phyloP scores from a whole-genome alignment of 2,888 invertebrate species.

The Ferrisia virgata region DNA sequence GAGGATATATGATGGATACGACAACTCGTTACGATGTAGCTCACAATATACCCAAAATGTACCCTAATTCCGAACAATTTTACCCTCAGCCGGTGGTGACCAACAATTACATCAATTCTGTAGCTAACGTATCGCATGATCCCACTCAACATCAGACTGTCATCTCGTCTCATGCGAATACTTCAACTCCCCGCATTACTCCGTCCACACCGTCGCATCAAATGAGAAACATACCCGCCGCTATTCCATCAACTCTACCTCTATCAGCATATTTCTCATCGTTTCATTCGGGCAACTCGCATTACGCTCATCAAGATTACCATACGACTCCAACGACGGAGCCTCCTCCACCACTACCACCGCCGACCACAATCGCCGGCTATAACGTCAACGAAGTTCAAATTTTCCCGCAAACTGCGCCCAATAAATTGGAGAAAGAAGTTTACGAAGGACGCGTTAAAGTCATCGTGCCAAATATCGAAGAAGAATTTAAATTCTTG shows the following conservation, averaged over 20 bases:
- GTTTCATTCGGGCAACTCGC: neutral
- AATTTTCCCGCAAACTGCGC: neutral
- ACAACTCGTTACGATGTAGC: neutral
- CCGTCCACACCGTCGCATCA: neutral
- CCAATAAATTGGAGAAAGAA: neutral
- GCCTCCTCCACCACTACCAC: neutral
- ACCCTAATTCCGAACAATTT: neutral
- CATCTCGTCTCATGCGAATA: constrained; percentile 1
- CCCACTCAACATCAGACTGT: neutral
- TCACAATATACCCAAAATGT: constrained; percentile 1
- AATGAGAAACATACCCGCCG: neutral
- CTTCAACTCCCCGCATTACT: neutral
- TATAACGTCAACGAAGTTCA: neutral
- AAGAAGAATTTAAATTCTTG: constrained; percentile 80
- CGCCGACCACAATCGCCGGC: neutral
- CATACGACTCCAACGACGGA: neutral
- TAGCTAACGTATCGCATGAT: neutral
- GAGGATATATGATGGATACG: neutral
- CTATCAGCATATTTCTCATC: constrained; percentile 31
- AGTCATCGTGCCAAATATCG: constrained; percentile 84
- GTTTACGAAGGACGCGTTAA: constrained; percentile 65
- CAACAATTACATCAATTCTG: neutral
- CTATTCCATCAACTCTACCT: neutral
- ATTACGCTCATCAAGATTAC: neutral
- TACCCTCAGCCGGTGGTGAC: neutral